Evolutionary conservation across 92 coral and sea anemone species (phyloP).

Genomic region (Plumapathes pennacea): DNA sequence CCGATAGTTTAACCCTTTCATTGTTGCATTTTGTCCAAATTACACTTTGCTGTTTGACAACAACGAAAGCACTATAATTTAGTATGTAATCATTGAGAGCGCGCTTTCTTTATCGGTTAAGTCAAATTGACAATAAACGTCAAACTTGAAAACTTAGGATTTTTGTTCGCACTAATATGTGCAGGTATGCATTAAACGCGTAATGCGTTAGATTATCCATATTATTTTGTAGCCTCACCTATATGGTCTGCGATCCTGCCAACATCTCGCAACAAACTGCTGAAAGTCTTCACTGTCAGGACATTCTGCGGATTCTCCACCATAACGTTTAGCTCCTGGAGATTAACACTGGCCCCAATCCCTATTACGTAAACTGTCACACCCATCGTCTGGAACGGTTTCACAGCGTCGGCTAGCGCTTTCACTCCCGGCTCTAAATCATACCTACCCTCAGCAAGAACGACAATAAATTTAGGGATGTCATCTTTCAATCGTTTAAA

Average conservation of each 20-base stretch:
- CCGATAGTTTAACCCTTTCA: too few species aligned
- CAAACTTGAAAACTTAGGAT: too few species aligned
- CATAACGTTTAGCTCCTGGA: slow-evolving; percentile 50
- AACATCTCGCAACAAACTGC: slow-evolving; percentile 47
- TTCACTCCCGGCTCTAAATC: slow-evolving; percentile 24
- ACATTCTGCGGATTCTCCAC: slow-evolving; percentile 66
- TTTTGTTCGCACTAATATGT: too few species aligned
- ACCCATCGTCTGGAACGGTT: slow-evolving; percentile 68
- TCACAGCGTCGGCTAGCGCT: slow-evolving; percentile 57
- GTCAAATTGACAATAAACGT: too few species aligned
- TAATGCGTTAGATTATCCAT: too few species aligned
- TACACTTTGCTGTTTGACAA: too few species aligned
- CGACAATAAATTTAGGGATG: slow-evolving; percentile 60
- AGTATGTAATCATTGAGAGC: too few species aligned
- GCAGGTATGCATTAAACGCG: too few species aligned
- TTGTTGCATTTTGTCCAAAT: too few species aligned
- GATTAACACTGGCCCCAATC: slow-evolving; percentile 67
- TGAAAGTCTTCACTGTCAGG: slow-evolving; percentile 51
- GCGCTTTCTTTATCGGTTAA: too few species aligned
- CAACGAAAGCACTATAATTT: too few species aligned
- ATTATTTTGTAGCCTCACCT: slow-evolving; percentile 38
- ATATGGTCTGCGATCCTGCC: slow-evolving; percentile 60
- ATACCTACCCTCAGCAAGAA: slow-evolving; percentile 56
- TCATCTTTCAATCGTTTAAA: slow-evolving; percentile 45
- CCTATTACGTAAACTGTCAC: slow-evolving; percentile 69